Evolutionary conservation across 2,888 invertebrate species (phyloP), one percentile per base, ranked within the genome.

Genomic region (Agonopterix subpropinquella): DNA sequence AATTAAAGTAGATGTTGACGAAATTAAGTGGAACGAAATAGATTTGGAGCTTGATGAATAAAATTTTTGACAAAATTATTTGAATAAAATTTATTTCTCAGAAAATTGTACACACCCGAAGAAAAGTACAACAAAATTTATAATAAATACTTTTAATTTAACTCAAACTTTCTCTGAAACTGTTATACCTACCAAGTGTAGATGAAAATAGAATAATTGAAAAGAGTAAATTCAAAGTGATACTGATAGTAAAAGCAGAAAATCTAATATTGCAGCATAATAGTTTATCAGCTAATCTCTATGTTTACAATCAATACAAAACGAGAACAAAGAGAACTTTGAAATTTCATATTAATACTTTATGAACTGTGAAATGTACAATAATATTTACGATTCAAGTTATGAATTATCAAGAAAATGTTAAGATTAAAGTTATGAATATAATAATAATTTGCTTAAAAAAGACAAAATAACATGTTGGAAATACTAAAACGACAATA

Each of bases 31-130:
- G 80, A 36, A 66, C 52, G 70, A 73, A 39, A 73, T 72, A 67
- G 73, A 78, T 48, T 58, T 75, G 61, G 67, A 76, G 56, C 49
- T 61, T 49, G 62, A 72, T 67, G 53, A 65, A 53, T 61, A 70
- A 79, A 72, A 77, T 77, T 70, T 72, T 77, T 50, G 55, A 60
- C 63, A 64, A 58, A 57, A 63, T 72, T 69, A 73, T 73, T 80
- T 84, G 80, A 85, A 80, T 85, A 86, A 83, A 84, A 79, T 84
- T 84, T 87, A 84, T 87, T 83, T 85, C 87, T 86, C 84, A 77
- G 84, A 87, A 85, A 85, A 85, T 82, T 85, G 82, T 86, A 87
- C 87, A 87, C 80, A 85, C 78, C 73, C 78, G 83, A 82, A 79
- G 81, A 82, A 73, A 81, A 81, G 77, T 85, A 87, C 80, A 87